phyloP scores from a whole-genome alignment of 2,113 vertebrate species.

The Odobenus rosmarus region DNA sequence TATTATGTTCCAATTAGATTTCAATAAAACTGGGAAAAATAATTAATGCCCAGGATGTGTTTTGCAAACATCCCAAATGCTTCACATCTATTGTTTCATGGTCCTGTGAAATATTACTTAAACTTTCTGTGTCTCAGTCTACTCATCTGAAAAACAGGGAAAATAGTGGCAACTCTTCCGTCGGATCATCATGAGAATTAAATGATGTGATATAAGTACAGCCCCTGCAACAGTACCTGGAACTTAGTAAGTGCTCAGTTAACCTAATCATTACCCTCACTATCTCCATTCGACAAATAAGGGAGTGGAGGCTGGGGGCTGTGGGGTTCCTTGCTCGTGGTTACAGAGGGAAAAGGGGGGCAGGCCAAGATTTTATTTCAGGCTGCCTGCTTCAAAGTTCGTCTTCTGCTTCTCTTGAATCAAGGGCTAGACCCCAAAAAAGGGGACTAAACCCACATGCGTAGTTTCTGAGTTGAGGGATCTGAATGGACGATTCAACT shows the following conservation, averaged over 20 bases:
- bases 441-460: not conserved
- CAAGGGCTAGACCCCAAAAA: not conserved
- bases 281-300: not conserved
- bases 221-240: not conserved
- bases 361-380: not conserved
- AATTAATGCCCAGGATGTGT: not conserved
- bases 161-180: not conserved
- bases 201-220: not conserved
- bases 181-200: not conserved
- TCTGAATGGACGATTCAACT: not conserved
- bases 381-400: not conserved
- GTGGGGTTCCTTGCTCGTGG: not conserved
- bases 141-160: not conserved
- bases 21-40: not conserved
- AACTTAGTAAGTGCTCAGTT: not conserved
- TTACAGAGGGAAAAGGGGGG: not conserved
- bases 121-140: not conserved
- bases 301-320: not conserved
- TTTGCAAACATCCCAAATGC: not conserved
- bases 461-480: not conserved
- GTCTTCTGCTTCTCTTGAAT: not conserved
- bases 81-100: not conserved
- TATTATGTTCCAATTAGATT: not conserved
- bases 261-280: not conserved
- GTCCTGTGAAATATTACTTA: not conserved